Evolutionary conservation across 2,797 vertebrate species (phyloP), one percentile per base, ranked within the genome.

Genomic region (Aselliscus stoliczkanus): DNA sequence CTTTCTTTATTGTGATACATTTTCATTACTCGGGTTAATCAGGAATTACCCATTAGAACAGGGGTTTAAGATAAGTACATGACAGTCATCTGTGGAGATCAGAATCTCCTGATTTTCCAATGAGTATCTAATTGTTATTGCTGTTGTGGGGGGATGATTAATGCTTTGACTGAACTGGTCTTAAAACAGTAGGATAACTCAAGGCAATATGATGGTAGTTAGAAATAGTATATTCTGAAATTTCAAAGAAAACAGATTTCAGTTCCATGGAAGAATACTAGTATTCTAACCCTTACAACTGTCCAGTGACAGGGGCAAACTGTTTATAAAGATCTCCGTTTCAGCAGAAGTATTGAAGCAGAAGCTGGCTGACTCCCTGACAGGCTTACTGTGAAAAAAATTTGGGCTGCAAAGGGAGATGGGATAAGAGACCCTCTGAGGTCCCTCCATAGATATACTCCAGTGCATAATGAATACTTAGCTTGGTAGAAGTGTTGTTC

Each of bases 1-100:
- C 96, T 95, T 96, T 87, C 94, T 95, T 96, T 96, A 97, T 91
- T 97, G 96, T 97, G 96, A 96, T 97, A 97, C 96, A 96, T 96
- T 97, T 95, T 97, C 96, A 97, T 97, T 96, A 96, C 94, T 93
- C 85, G 60, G 97, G 96, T 97, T 97, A 97, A 97, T 97, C 97
- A 97, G 90, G 80, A 97, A 97, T 96, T 96, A 95, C 93, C 96
- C 97, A 97, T 97, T 97, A 97, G 97, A 96, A 97, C 96, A 97
- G 90, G 94, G 72, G 94, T 92, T 97, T 96, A 88, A 97, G 95
- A 93, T 96, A 97, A 97, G 94, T 95, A 96, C 97, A 97, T 96
- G 96, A 93, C 96, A 94, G 89, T 97, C 96, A 96, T 97, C 94
- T 96, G 90, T 20, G 85, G 88, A 96, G 96, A 97, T 96, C 95